Base-by-base conservation (phyloP, 2,888 invertebrate genomes). In the Laspeyria flexula region DNA sequence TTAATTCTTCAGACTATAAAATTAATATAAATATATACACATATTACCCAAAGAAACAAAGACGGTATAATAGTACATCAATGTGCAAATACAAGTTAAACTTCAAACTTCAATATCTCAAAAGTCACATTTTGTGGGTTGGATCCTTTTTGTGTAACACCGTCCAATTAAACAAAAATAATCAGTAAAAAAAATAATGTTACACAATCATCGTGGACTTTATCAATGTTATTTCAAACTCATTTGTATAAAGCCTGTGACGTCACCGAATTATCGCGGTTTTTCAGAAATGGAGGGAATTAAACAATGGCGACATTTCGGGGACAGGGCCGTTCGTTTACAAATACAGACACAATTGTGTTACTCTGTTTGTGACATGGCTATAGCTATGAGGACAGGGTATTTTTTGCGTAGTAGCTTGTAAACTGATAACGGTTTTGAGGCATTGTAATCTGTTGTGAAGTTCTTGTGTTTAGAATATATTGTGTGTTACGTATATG, bases 261-360 rank as follows among this genome's bases (percentile, higher is more conserved):
- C 43, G 44, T 42, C 34, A 39, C 41, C 31, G 10, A 27, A 53
- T 49, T 69, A 75, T 75, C 68, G 63, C 58, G 50, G 59, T 73
- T 78, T 79, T 79, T 73, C 73, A 75, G 75, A 33, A 55, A 48
- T 38, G 50, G 12, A 35, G 40, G 37, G 31, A 39, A 31, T 45
- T 49, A 45, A 35, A 53, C 51, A 66, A 56, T 50, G 42, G 33
- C 37, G 43, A 37, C 56, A 39, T 57, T 67, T 66, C 50, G 25
- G 38, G 58, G 41, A 38, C 51, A 37, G 21, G 27, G 13, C 18
- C 25, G 29, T 49, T 45, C 30, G 31, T 33, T 50, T 37, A 21
- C 12, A 7, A 43, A n/a, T 33, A 12, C 12, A 13, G 15, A 16
- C 33, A 34, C 15, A 23, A 42, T 42, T 42, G 12, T 33, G 29